Evolutionary conservation across 2,888 invertebrate genomes (phyloP).

Genomic region (Rhorus exstirpatorius): DNA sequence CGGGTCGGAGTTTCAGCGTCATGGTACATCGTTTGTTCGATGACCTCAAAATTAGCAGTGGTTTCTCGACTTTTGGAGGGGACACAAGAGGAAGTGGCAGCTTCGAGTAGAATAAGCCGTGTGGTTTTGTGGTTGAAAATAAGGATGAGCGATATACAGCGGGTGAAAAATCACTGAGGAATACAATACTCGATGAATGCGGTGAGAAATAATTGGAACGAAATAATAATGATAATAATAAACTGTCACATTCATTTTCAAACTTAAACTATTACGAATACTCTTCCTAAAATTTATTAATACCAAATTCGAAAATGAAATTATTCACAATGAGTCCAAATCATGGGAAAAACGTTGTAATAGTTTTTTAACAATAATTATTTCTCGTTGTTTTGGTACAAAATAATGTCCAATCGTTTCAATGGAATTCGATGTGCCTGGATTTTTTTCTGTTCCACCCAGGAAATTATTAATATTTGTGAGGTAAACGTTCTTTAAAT

Average conservation of each 20-base stretch:
- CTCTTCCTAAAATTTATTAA: no score
- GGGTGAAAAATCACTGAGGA: not conserved
- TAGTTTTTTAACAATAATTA: not conserved
- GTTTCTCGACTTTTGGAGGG: constrained; percentile 38
- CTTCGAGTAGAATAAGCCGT: constrained; percentile 25
- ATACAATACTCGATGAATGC: not conserved
- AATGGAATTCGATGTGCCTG: not conserved
- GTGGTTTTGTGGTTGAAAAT: not conserved
- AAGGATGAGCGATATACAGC: not conserved
- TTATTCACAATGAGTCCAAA: not conserved
- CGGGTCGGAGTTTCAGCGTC: constrained; percentile 40
- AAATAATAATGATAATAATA: no score
- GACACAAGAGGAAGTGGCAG: not conserved
- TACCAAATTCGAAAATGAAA: not conserved
- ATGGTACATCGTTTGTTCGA: constrained; percentile 72
- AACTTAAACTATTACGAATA: no score
- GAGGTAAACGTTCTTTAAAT: not conserved
- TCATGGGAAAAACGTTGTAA: not conserved
- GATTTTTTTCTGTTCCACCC: not conserved
- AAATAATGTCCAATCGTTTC: not conserved
- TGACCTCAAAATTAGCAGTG: constrained; percentile 74
- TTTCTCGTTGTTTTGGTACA: not conserved
- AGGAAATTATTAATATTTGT: not conserved
- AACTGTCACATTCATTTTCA: no score
- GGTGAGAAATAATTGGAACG: not conserved